Base-by-base conservation (phyloP, 2,113 vertebrate genomes). In the Dasyurus viverrinus region DNA sequence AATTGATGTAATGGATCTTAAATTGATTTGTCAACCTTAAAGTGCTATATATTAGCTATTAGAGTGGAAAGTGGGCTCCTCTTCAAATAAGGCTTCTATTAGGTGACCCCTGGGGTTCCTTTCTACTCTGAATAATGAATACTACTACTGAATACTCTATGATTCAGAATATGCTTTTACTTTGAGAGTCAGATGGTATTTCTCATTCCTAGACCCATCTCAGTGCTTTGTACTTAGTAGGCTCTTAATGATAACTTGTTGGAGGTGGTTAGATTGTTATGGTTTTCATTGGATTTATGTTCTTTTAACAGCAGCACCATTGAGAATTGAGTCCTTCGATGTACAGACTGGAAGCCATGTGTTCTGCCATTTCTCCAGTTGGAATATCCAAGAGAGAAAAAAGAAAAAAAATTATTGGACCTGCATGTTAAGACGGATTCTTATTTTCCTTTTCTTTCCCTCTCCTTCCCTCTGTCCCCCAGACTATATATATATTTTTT, bases 391-490 rank as follows among this genome's bases (percentile, higher is more conserved):
- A 94, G 94, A 97, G 89, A 94, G 94, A 97, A 92, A 52, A 14
- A 48, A 89, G 90, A 92, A 53, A 93, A 42, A 53, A 42, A 89
- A 94, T 84, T 84, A 55, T 53, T 42, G 96, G 96, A 93, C 95
- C 97, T 98, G 98, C 98, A 98, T 98, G 98, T 97, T 94, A 57
- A 94, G 95, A 95, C 42, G 94, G 94, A 97, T 91, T 95, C 95
- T 94, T 47, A 0, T 92, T 90, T 90, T 47, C 89, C 89, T 52
- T 52, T 52, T 90, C 47, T 52, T 90, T 90, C 54, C 92, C 16
- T 16, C 0, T 26, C 57, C 24, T 54, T 30, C 46, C 91, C 53
- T 23, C 89, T 0, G n/a, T 16, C 36, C 91, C 94, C 60, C 57
- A 8, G 53, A 50, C 90, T 94, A 42, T n/a, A n/a, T n/a, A n/a